A percentile compares a stretch with the other conserved stretches of the same genome.
Evolutionary conservation across 2,797 vertebrate genomes (phyloP).

Genomic region (Siniperca obscura): DNA sequence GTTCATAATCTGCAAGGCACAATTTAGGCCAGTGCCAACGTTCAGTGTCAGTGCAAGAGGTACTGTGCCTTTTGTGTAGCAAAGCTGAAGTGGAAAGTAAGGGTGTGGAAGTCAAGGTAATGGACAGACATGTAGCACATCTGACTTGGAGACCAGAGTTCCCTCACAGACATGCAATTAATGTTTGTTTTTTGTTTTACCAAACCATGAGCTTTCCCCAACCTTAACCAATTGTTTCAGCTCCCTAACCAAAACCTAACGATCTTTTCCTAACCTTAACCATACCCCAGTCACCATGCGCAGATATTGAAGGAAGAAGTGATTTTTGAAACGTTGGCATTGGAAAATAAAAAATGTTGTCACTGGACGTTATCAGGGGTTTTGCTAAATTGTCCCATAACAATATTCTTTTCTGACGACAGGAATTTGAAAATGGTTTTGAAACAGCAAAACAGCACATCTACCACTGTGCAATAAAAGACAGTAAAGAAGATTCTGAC

Average conservation of each 20-base stretch:
- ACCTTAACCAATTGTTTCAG: background rate
- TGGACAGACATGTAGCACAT: too few relatives aligned
- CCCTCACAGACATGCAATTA: background rate
- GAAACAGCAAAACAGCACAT: background rate
- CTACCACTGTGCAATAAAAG: background rate
- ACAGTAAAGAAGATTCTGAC: background rate
- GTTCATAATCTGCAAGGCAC: background rate
- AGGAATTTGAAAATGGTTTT: background rate
- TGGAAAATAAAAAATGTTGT: too few relatives aligned
- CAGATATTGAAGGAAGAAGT: too few relatives aligned
- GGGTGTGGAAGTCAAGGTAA: background rate
- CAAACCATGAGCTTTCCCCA: background rate
- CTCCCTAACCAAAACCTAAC: background rate
- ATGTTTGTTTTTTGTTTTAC: background rate
- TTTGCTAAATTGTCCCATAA: background rate
- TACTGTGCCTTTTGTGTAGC: background rate
- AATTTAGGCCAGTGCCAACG: background rate
- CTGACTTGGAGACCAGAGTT: background rate
- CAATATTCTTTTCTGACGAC: background rate
- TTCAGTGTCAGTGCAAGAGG: background rate
- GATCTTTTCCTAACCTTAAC: background rate
- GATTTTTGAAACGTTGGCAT: too few relatives aligned
- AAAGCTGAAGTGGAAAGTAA: background rate
- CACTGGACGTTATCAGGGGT: too few relatives aligned
- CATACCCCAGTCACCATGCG: background rate